Percentiles rank a stretch among this genome's conserved stretches.
phyloP scores from a whole-genome alignment of 1,140 invertebrate genomes.

The Monomorium pharaonis region DNA sequence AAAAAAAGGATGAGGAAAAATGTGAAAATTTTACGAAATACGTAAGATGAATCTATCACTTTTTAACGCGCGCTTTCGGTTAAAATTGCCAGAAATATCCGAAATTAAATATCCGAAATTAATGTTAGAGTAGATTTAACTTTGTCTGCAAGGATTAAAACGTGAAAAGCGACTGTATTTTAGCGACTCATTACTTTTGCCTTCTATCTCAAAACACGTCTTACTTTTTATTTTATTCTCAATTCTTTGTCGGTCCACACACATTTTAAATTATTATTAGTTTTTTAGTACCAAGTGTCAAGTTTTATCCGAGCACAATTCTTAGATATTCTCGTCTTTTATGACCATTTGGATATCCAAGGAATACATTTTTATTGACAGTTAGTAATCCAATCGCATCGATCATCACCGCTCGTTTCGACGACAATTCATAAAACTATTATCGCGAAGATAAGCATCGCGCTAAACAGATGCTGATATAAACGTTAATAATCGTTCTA shows the following conservation, averaged over 20 bases:
- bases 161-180: neutral
- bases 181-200: neutral
- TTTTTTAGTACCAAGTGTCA: too few species aligned
- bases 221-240: conserved; percentile 12
- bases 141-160: neutral
- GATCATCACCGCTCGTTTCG: neutral
- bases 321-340: neutral
- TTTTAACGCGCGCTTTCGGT: neutral
- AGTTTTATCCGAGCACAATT: neutral
- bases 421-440: neutral
- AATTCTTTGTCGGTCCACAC: neutral
- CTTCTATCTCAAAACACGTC: neutral
- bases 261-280: too few species aligned
- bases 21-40: neutral
- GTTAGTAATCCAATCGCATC: neutral
- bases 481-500: too few species aligned
- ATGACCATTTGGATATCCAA: neutral
- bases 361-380: too few species aligned
- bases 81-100: neutral
- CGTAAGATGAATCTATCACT: neutral
- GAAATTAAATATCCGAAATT: conserved; percentile 32
- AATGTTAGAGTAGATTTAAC: neutral
- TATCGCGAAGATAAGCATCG: neutral
- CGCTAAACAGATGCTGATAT: neutral
- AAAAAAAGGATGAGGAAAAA: neutral